Evolutionary conservation across 2,888 invertebrate species (phyloP).

Genomic region (Apodemia mormo): DNA sequence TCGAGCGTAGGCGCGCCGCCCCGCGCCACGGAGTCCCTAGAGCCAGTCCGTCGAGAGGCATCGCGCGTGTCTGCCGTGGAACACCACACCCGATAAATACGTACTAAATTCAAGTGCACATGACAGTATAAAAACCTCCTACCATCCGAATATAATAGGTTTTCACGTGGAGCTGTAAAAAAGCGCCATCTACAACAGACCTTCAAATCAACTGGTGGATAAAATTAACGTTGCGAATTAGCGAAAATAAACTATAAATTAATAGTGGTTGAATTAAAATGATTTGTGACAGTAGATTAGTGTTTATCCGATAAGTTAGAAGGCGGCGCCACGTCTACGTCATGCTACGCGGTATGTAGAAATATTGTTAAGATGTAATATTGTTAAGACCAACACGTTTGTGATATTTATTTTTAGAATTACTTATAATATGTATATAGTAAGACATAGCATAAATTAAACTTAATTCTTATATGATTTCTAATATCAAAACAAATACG

Average conservation of each 20-base stretch:
- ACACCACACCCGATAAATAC: constrained; percentile 40
- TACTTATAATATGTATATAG: neutral
- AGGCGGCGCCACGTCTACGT: constrained; percentile 63
- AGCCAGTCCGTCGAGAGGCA: constrained; percentile 61
- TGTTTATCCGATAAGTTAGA: constrained; percentile 67
- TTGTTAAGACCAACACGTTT: neutral
- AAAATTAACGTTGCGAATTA: neutral
- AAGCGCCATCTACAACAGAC: constrained; percentile 22
- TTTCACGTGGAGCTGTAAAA: constrained; percentile 41
- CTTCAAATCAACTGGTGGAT: constrained; percentile 10
- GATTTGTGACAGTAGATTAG: constrained; percentile 65
- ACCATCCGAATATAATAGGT: constrained; percentile 31
- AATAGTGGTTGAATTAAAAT: constrained; percentile 50
- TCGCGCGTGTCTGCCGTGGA: constrained; percentile 55
- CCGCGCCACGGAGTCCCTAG: constrained; percentile 72
- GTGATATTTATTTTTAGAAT: constrained; percentile 10
- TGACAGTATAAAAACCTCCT: constrained; percentile 41
- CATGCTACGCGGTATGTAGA: constrained; percentile 69
- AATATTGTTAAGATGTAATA: constrained; percentile 21
- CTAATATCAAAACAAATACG: neutral
- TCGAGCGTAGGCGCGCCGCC: constrained; percentile 79
- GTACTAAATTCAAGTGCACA: constrained; percentile 42
- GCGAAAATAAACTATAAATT: constrained; percentile 16
- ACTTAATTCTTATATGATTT: neutral
- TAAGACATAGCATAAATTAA: neutral